Evolutionary conservation across 2,113 vertebrate species (phyloP).

Genomic region (Pterocles orientalis): DNA sequence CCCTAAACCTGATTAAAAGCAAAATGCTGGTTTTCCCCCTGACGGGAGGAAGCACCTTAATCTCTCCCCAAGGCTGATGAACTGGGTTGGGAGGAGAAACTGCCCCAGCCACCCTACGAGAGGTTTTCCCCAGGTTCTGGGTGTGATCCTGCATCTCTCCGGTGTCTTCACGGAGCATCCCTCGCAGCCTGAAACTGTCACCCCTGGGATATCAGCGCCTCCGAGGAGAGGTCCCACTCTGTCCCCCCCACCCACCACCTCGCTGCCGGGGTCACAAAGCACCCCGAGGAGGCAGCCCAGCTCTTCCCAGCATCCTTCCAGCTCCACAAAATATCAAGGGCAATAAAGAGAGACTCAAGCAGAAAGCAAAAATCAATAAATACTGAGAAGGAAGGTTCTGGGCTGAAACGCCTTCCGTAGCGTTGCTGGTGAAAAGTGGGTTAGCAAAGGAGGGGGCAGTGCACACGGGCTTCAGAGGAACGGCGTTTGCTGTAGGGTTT

Average conservation of each 20-base stretch:
- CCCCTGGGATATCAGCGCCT: accelerated
- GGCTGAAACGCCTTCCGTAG: not conserved
- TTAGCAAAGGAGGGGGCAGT: not conserved
- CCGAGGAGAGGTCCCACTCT: not conserved
- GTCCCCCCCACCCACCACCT: accelerated
- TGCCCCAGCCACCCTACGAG: not conserved
- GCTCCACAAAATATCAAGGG: not conserved
- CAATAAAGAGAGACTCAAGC: not conserved
- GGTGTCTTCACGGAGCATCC: not conserved
- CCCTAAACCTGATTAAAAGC: not conserved
- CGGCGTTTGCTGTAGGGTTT: not conserved
- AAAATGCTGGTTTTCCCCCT: not conserved
- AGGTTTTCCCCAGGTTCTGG: not conserved
- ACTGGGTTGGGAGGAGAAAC: not conserved
- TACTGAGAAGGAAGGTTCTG: not conserved
- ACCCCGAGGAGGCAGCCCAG: not conserved
- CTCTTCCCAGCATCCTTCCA: not conserved
- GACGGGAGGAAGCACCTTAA: not conserved
- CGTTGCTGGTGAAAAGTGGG: not conserved
- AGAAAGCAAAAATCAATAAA: conserved; percentile 25
- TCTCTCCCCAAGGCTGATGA: not conserved
- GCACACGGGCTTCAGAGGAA: not conserved
- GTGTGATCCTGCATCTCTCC: not conserved
- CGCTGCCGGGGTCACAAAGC: not conserved
- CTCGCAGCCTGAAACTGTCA: accelerated